These are phyloP conservation scores for Limnodromus scolopaceus DNA, from an alignment of 2,797 vertebrate genomes.

Conservation along the genomic window DNA sequence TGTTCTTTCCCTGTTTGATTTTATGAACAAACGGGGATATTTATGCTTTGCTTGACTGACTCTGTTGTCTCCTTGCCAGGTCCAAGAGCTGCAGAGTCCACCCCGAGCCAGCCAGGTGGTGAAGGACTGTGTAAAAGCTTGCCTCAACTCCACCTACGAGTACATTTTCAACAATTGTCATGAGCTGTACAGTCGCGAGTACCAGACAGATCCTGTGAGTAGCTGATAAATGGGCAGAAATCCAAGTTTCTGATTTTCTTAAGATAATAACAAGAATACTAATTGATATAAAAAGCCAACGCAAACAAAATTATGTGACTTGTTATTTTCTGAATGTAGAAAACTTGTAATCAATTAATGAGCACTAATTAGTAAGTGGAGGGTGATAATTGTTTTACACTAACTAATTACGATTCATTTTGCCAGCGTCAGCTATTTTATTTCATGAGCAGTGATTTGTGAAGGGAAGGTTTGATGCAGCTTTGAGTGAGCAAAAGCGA, in stretches of 20 bases:
- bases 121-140: conserved; percentile 97
- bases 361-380: background rate
- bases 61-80: conserved; percentile 76
- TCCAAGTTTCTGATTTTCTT: background rate
- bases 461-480: background rate
- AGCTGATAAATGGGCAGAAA: background rate
- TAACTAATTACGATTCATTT: background rate
- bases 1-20: background rate
- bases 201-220: conserved; percentile 90
- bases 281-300: background rate
- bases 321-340: background rate
- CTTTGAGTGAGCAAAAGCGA: background rate
- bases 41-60: background rate
- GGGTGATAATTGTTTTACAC: background rate
- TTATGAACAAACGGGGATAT: background rate
- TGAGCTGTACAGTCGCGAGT: conserved; percentile 93
- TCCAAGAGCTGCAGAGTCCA: conserved; percentile 97
- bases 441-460: background rate
- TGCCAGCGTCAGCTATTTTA: background rate
- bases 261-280: background rate
- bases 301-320: background rate
- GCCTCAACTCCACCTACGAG: conserved; percentile 97
- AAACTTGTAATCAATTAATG: conserved; percentile 33
- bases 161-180: conserved; percentile 99
- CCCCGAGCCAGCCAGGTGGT: conserved; percentile 98